Percentiles rank a stretch among this genome's conserved stretches.
These are phyloP conservation scores for Oncopodura yosiiana DNA, from an alignment of 1,140 invertebrate species.

Conservation along the genomic window DNA sequence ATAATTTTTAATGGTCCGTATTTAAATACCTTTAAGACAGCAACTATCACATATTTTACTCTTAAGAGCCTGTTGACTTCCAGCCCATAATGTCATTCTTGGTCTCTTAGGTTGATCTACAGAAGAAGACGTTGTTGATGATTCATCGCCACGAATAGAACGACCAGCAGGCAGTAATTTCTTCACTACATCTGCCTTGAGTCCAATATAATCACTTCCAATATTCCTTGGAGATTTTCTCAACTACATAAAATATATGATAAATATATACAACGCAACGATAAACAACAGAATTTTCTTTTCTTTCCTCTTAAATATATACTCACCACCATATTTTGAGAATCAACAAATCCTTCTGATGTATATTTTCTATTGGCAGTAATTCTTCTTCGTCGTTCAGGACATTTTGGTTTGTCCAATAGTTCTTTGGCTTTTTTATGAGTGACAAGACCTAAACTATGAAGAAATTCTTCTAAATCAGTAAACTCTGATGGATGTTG, in stretches of 20 bases:
- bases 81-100: background rate
- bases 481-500: background rate
- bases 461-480: background rate
- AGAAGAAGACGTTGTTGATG: too few species aligned
- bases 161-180: background rate
- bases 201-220: background rate
- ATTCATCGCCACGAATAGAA: too few species aligned
- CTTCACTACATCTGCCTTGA: background rate
- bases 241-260: background rate
- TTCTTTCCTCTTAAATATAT: background rate
- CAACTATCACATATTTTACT: background rate
- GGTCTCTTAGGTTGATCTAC: background rate
- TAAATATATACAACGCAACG: background rate
- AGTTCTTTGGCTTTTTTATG: background rate
- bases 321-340: too few species aligned
- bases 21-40: background rate
- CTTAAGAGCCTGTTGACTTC: background rate
- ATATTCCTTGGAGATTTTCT: background rate
- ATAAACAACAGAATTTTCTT: background rate
- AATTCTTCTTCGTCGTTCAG: background rate
- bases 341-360: too few species aligned
- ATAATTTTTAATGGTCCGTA: background rate
- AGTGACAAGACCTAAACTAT: background rate
- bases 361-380: background rate
- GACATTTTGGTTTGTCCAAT: background rate